Percentiles rank a stretch among this genome's conserved stretches.
Evolutionary conservation across 2,888 invertebrate species (phyloP).

Genomic region (Harpalus rufipes): DNA sequence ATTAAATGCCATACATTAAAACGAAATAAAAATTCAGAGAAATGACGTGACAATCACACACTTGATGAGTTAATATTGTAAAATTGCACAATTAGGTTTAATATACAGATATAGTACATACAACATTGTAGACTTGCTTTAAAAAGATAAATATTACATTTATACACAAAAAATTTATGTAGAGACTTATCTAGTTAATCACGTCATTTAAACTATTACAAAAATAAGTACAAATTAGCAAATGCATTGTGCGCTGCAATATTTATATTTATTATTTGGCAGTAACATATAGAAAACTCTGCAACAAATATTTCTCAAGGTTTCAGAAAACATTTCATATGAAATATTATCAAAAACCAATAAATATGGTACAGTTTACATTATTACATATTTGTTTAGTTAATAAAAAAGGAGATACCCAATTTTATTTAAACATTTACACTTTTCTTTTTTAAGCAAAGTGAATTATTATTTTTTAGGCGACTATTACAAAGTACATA

Average conservation of each 20-base stretch:
- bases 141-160: slow-evolving; percentile 53
- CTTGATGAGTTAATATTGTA: slow-evolving; percentile 44
- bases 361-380: no score
- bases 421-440: no score
- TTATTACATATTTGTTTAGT: no score
- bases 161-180: slow-evolving; percentile 50
- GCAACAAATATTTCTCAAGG: slow-evolving; percentile 21
- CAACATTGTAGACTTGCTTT: slow-evolving; percentile 49
- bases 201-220: slow-evolving; percentile 36
- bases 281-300: slow-evolving; percentile 50
- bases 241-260: slow-evolving; percentile 63
- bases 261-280: slow-evolving; percentile 49
- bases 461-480: no score
- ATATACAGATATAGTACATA: slow-evolving; percentile 40
- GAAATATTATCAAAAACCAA: no score
- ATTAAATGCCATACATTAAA: slow-evolving; percentile 31
- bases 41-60: slow-evolving; percentile 53
- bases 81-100: slow-evolving; percentile 48
- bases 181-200: slow-evolving; percentile 47
- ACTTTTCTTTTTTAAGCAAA: no score
- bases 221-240: slow-evolving; percentile 47
- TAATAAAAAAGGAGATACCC: no score
- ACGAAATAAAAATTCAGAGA: slow-evolving; percentile 8
- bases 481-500: no score
- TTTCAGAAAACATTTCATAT: no score